phyloP scores from a whole-genome alignment of 2,113 vertebrate genomes.

The Brienomyrus longianalis region DNA sequence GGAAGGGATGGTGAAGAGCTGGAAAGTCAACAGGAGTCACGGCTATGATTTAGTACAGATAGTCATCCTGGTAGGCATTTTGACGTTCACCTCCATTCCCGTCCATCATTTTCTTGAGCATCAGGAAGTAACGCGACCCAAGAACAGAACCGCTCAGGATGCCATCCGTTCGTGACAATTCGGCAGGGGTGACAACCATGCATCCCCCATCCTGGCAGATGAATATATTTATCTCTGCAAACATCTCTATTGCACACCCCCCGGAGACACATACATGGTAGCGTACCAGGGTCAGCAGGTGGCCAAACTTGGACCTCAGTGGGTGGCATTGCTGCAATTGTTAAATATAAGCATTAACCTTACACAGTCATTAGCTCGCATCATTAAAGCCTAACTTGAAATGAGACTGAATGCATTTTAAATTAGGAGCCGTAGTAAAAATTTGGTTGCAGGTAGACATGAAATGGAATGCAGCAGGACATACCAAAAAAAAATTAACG shows the following conservation, averaged over 20 bases:
- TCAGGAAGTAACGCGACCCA: slow-evolving; percentile 29
- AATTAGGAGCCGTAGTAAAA: not conserved
- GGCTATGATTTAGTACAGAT: not conserved
- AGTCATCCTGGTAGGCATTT: not conserved
- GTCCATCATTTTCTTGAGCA: slow-evolving; percentile 20
- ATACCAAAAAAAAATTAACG: not conserved
- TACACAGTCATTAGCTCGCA: slow-evolving; percentile 7
- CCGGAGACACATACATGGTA: slow-evolving; percentile 33
- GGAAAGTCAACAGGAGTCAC: not conserved
- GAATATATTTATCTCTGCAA: slow-evolving; percentile 38
- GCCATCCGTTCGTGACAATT: slow-evolving; percentile 17
- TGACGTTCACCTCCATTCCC: slow-evolving; percentile 19
- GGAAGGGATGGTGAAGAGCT: not conserved
- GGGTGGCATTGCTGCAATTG: slow-evolving; percentile 17
- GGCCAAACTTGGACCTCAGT: slow-evolving; percentile 21
- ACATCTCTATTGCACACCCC: slow-evolving; percentile 43
- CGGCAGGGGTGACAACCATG: slow-evolving; percentile 23
- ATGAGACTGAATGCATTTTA: not conserved
- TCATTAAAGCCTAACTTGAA: not conserved
- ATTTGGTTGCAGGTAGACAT: not conserved
- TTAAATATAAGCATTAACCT: slow-evolving; percentile 24
- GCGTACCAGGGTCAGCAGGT: slow-evolving; percentile 36
- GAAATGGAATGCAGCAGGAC: not conserved
- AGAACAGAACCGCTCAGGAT: slow-evolving; percentile 27
- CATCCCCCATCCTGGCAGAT: slow-evolving; percentile 20